phyloP scores from a whole-genome alignment of 2,888 invertebrate species.

The Dryobota labecula region DNA sequence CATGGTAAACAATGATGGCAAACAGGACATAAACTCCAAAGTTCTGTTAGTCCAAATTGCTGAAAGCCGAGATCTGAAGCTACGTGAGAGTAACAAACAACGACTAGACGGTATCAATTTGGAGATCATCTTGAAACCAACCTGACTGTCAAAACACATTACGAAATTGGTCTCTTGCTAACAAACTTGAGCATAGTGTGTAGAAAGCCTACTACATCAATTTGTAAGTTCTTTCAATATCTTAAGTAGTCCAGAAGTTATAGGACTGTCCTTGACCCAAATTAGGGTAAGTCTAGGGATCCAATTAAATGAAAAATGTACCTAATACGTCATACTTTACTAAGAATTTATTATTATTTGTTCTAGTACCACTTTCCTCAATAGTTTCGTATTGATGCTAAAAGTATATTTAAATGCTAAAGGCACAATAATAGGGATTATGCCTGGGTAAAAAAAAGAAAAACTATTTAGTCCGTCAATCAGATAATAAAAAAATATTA shows the following conservation, averaged over 20 bases:
- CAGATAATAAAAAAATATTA: too few species aligned
- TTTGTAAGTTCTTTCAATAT: conserved; percentile 22
- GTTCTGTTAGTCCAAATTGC: background rate
- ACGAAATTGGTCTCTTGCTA: conserved; percentile 17
- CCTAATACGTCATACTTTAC: background rate
- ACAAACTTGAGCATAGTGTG: background rate
- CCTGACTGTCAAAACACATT: conserved; percentile 34
- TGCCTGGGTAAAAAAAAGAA: too few species aligned
- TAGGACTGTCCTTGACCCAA: conserved; percentile 38
- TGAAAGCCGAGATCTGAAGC: conserved; percentile 10
- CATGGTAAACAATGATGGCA: background rate
- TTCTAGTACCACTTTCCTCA: conserved; percentile 12
- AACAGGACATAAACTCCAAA: conserved; percentile 4
- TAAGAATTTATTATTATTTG: conserved; percentile 12
- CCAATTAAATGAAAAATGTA: conserved; percentile 43
- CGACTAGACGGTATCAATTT: conserved; percentile 23
- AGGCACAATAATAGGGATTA: too few species aligned
- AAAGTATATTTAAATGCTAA: too few species aligned
- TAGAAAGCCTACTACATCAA: background rate
- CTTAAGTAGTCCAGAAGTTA: conserved; percentile 28
- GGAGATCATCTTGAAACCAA: conserved; percentile 3
- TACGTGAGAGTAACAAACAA: conserved; percentile 9
- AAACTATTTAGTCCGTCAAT: too few species aligned
- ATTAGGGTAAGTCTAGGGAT: conserved; percentile 18
- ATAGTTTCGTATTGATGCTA: background rate